These are phyloP conservation scores for Ceratosolen solmsi DNA, from an alignment of 1,140 invertebrate genomes.

Conservation along the genomic window DNA sequence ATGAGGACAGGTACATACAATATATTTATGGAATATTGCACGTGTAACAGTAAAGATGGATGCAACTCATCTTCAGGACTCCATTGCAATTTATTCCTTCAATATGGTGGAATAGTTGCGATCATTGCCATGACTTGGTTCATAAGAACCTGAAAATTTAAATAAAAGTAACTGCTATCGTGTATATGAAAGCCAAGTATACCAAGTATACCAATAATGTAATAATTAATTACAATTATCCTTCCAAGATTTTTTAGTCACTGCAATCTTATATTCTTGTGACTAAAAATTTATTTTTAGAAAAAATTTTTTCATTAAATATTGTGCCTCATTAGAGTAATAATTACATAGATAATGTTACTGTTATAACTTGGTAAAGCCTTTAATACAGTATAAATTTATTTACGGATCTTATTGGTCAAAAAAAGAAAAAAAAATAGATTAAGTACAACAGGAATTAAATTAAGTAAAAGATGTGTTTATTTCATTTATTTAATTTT, in stretches of 20 bases:
- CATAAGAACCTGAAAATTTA: conserved; percentile 46
- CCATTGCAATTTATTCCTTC: conserved; percentile 55
- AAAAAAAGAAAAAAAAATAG: no score
- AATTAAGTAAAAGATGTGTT: background rate
- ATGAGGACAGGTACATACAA: conserved; percentile 94
- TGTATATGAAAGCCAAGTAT: background rate
- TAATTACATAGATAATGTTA: background rate
- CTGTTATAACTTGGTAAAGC: background rate
- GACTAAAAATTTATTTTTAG: background rate
- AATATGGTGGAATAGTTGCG: conserved; percentile 17
- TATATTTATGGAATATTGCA: conserved; percentile 95
- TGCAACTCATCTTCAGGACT: conserved; percentile 80
- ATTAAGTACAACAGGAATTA: background rate
- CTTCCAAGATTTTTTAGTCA: background rate
- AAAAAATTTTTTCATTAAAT: conserved; percentile 7
- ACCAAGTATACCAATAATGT: background rate
- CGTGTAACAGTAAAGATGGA: conserved; percentile 93
- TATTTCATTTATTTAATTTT: conserved; percentile 2
- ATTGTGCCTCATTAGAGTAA: background rate
- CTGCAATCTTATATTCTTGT: background rate
- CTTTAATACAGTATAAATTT: background rate
- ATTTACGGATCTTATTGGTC: background rate
- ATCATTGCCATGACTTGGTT: conserved; percentile 44
- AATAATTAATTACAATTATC: conserved; percentile 7
- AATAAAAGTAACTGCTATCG: background rate